These are phyloP conservation scores for Thereva nobilitata DNA, from an alignment of 2,888 invertebrate species.

Conservation along the genomic window DNA sequence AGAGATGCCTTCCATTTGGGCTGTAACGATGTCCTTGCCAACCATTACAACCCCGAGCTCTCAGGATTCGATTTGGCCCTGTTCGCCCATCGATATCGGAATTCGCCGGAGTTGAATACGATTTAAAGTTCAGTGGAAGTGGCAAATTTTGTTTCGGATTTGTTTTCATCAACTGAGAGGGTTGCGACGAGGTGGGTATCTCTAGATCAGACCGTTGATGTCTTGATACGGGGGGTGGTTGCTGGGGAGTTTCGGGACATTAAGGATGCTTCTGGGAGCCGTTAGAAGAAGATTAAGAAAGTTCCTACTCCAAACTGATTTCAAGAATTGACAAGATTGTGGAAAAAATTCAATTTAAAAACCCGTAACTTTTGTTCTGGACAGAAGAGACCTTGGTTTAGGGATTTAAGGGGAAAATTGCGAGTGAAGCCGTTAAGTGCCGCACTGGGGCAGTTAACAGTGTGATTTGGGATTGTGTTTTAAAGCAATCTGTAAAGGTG, in stretches of 20 bases:
- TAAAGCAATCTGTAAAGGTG: too few species aligned
- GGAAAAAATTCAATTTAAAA: conserved; percentile 35
- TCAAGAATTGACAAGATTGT: conserved; percentile 35
- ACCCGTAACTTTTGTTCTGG: conserved; percentile 33
- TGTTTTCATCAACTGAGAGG: conserved; percentile 33
- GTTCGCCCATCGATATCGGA: conserved; percentile 14
- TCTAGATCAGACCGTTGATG: neutral
- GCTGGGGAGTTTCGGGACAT: conserved; percentile 19
- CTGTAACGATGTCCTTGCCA: neutral
- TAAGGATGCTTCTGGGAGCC: conserved; percentile 31
- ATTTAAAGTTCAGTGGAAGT: conserved; percentile 15
- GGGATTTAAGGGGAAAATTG: conserved; percentile 7
- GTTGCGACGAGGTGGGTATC: conserved; percentile 8
- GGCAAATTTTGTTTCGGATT: conserved; percentile 34
- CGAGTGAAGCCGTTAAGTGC: too few species aligned
- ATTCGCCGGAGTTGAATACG: conserved; percentile 25
- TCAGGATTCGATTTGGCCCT: conserved; percentile 3
- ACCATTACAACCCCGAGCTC: neutral
- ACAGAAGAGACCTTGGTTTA: conserved; percentile 19
- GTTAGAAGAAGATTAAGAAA: conserved; percentile 33
- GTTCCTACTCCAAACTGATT: conserved; percentile 32
- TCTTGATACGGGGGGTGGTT: neutral
- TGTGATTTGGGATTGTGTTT: neutral
- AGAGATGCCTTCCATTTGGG: conserved; percentile 20
- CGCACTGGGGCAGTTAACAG: neutral